Conservation (phyloP, 2,888 invertebrate species). For the Asteroscopus sphinx region DNA sequence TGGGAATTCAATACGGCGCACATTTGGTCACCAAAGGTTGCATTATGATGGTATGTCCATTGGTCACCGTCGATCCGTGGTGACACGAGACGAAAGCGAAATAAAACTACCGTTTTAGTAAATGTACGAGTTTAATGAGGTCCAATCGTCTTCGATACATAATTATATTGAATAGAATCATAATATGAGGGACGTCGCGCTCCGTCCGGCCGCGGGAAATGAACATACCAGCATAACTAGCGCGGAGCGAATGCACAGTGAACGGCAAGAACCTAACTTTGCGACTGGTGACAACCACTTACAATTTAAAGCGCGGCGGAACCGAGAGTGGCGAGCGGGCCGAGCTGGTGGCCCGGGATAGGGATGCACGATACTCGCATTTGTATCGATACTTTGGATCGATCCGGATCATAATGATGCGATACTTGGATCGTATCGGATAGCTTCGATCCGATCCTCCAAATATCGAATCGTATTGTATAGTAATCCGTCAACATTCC, state of each 20-base stretch:
- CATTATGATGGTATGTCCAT: constrained; percentile 86
- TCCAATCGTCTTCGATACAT: constrained; percentile 82
- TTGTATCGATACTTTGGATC: too few relatives aligned
- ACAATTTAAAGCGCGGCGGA: constrained; percentile 31
- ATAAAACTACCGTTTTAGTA: constrained; percentile 84
- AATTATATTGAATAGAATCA: constrained; percentile 28
- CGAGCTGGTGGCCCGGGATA: too few relatives aligned
- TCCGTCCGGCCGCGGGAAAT: constrained; percentile 70
- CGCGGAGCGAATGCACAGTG: constrained; percentile 60
- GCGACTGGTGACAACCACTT: constrained; percentile 47
- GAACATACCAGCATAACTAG: constrained; percentile 86
- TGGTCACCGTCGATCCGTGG: constrained; percentile 66
- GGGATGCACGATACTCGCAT: too few relatives aligned
- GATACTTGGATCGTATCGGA: too few relatives aligned
- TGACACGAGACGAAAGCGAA: constrained; percentile 67
- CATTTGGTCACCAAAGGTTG: constrained; percentile 65
- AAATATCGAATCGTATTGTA: too few relatives aligned
- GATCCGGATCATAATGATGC: too few relatives aligned
- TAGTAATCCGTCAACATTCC: too few relatives aligned
- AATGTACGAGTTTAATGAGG: constrained; percentile 86
- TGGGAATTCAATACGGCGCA: constrained; percentile 51
- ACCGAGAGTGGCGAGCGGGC: background rate
- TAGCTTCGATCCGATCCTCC: too few relatives aligned
- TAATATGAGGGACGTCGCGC: constrained; percentile 25
- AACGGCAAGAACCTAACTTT: constrained; percentile 61